Evolutionary conservation across 37 sponge, comb jelly and placozoan species (phyloP), one percentile per base, ranked within the genome.

Genomic region (Oscarella lobularis): DNA sequence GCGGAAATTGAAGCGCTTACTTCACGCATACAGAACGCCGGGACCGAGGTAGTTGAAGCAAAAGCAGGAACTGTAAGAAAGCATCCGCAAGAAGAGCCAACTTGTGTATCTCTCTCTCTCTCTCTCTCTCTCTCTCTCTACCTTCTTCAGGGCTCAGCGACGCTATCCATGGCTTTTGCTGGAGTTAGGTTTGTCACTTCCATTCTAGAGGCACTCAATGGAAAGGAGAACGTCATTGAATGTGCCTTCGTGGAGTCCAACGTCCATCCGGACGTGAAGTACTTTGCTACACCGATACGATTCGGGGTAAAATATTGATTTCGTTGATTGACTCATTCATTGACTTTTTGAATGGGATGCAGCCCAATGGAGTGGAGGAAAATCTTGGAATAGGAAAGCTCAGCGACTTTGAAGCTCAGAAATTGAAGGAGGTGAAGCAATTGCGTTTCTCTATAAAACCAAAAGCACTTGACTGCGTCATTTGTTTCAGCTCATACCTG

Each of bases 1-100:
- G 95, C 90, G 20, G 95, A 94, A 38, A 39, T 84, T 80, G 87
- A 66, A 1, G 36, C 80, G 6, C 79, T 98, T 37, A 98, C 99
- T 6, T 82, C 79, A 20, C 83, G 99, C 66, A 98, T 98, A 31
- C 99, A 98, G 76, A 94, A 93, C 76, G 99, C 99, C 67, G 99
- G 99, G 29, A 98, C 99, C 39, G 99, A 98, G 76, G 99, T 98
- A 2, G 99, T 98, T 5, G 91, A 98, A 41, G 99, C 99, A 31
- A 98, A 98, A 75, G 99, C 99, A 66, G 99, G 99, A 78, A 91
- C 94, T 30, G 91, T n/a, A n/a, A n/a, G n/a, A n/a, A 5, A 40
- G 6, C 66, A 31, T 6, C 67, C 66, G 66, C 66, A 31, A 36
- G 9, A 36, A 33, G 32, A 60, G 9, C 76, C 9, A 4, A 38